A percentile compares a stretch with the other conserved stretches of the same genome.
Evolutionary conservation across 35 echinoderm and acorn worm genomes (phyloP).

Genomic region (Lytechinus pictus): DNA sequence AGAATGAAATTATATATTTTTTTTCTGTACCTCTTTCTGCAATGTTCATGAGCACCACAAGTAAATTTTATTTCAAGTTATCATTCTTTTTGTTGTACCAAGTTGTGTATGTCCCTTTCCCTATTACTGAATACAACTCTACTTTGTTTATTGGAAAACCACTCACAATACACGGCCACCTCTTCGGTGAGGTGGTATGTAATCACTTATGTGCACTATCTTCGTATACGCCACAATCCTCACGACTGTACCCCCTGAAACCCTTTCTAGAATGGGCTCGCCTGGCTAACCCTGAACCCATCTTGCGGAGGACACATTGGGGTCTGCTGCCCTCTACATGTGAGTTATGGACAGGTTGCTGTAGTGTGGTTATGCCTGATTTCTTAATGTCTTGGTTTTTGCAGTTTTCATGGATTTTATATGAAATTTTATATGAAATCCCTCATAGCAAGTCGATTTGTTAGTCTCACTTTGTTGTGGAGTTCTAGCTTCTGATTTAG

Average conservation of each 20-base stretch:
- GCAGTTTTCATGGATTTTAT: not conserved
- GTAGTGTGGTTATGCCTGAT: not conserved
- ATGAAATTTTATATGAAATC: too few species aligned
- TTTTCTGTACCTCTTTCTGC: not conserved
- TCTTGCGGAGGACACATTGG: constrained; percentile 41
- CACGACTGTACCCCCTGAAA: not conserved
- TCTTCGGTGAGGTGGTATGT: not conserved
- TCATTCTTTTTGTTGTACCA: not conserved
- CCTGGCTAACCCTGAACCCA: constrained; percentile 63
- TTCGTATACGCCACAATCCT: not conserved
- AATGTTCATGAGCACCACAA: not conserved
- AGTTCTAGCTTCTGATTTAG: not conserved
- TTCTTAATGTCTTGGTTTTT: not conserved
- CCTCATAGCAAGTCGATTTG: not conserved
- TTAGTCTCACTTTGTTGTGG: not conserved
- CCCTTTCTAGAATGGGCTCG: constrained; percentile 52
- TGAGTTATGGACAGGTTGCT: constrained; percentile 2
- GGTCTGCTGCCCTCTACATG: constrained; percentile 36
- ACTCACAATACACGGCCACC: not conserved
- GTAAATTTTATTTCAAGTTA: not conserved
- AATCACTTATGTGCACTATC: not conserved
- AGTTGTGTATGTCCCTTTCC: not conserved
- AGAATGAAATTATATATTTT: not conserved
- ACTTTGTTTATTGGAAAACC: not conserved
- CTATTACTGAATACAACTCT: not conserved